Evolutionary conservation across 2,113 vertebrate species (phyloP), one percentile per base, ranked within the genome.

Genomic region (Stigmatopora argus): DNA sequence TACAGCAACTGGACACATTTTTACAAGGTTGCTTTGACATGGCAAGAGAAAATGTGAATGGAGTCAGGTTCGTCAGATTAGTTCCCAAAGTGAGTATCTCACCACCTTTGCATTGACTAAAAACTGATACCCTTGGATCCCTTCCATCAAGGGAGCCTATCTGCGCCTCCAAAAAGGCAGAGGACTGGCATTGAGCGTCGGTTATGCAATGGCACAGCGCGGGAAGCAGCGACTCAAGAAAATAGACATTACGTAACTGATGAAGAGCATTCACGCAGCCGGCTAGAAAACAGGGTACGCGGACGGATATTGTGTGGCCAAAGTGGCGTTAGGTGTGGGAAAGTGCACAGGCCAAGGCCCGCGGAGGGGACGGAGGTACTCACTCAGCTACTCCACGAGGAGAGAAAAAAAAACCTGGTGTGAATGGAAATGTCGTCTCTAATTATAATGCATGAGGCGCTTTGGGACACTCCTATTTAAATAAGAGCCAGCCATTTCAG

Each of bases 211-310:
- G 77, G 64, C 72, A 72, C 38, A 4, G 41, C 78, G 69, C 74
- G 66, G 65, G 76, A 78, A 80, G 74, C 74, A 70, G 34, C 49
- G 44, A 81, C 82, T 83, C 78, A 85, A 88, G 84, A 87, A 85
- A 81, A 56, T 56, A 68, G 52, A 79, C 57, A 70, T 90, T 91
- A 89, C 73, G 66, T 87, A 91, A 90, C 70, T 19, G 65, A 75
- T 66, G 17, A 75, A 71, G 78, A 59, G 65, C 83, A 83, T 85
- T 90, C 80, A 83, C 70, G 80, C 83, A 79, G 75, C 78, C 74
- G 57, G 80, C 83, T 72, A 80, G 80, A 82, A 83, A 78, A 77
- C 68, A 78, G 79, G 79, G 75, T 70, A 70, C 15, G 7, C 51
- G 38, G 70, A 77, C 70, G 77, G 62, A 64, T 49, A 73, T 82